Percentiles rank a stretch among this genome's conserved stretches.
Evolutionary conservation across 2,888 invertebrate genomes (phyloP).

Genomic region (Lacanobia wlatinum): DNA sequence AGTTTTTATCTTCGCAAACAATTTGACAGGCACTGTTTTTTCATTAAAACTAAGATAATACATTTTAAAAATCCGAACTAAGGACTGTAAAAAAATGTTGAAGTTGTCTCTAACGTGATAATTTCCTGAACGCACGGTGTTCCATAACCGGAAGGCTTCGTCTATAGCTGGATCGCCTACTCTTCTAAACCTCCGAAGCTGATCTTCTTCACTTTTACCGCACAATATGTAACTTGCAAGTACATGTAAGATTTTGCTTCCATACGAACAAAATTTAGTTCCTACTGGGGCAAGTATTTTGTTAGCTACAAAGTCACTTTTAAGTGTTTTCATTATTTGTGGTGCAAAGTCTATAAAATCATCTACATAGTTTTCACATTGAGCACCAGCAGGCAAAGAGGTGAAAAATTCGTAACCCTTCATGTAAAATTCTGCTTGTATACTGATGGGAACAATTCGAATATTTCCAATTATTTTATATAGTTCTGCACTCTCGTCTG

Average conservation of each 20-base stretch:
- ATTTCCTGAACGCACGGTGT: neutral
- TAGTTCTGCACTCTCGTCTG: constrained; percentile 74
- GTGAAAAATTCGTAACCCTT: constrained; percentile 72
- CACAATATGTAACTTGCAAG: constrained; percentile 67
- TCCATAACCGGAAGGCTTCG: constrained; percentile 4
- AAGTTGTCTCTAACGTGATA: constrained; percentile 18
- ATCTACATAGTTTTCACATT: constrained; percentile 50
- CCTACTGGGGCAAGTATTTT: constrained; percentile 63
- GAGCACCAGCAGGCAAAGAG: constrained; percentile 65
- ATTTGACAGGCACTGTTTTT: constrained; percentile 68
- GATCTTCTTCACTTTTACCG: constrained; percentile 59
- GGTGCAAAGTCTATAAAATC: constrained; percentile 58
- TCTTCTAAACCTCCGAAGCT: constrained; percentile 3
- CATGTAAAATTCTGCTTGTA: constrained; percentile 55
- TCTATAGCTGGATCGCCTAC: constrained; percentile 1
- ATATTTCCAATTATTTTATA: constrained; percentile 67
- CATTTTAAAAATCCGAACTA: constrained; percentile 1
- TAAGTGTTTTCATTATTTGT: constrained; percentile 67
- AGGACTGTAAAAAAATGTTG: neutral
- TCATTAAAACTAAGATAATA: constrained; percentile 17
- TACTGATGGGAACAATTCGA: constrained; percentile 61
- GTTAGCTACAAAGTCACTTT: constrained; percentile 69
- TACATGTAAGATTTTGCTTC: constrained; percentile 32
- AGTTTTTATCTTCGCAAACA: constrained; percentile 67
- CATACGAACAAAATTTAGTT: constrained; percentile 49